Evolutionary conservation across 2,888 invertebrate species (phyloP).

Genomic region (Epirrhoe alternata): DNA sequence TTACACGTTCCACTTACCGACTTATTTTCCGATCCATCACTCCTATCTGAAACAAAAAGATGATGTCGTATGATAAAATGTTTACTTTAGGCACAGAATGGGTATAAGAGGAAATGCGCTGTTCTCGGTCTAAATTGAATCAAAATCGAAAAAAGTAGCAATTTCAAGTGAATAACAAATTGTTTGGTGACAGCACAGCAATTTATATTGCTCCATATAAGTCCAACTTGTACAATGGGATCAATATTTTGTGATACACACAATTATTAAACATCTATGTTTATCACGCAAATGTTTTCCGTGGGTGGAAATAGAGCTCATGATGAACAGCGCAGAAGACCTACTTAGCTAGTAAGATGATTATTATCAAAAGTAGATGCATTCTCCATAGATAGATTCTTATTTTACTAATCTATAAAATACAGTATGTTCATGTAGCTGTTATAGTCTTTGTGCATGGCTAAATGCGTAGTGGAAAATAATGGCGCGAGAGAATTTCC

Average conservation of each 20-base stretch:
- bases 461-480: conserved; percentile 28
- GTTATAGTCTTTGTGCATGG: neutral
- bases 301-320: too few relatives aligned
- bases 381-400: neutral
- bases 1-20: conserved; percentile 43
- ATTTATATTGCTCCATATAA: neutral
- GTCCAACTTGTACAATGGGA: too few relatives aligned
- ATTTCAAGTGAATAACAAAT: neutral
- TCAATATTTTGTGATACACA: too few relatives aligned
- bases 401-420: neutral
- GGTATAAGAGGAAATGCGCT: neutral
- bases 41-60: conserved; percentile 46
- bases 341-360: neutral
- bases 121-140: conserved; percentile 5
- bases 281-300: too few relatives aligned
- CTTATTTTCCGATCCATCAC: conserved; percentile 41
- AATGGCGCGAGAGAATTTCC: conserved; percentile 25
- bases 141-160: neutral
- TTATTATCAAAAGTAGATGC: neutral
- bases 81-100: too few relatives aligned
- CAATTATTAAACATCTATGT: too few relatives aligned
- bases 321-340: too few relatives aligned
- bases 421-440: neutral
- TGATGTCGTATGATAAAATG: conserved; percentile 7
- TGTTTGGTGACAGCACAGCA: too few relatives aligned